Percentiles rank a stretch among this genome's conserved stretches.
Conservation (phyloP, 2,888 invertebrate species). For the Bombylius major region DNA sequence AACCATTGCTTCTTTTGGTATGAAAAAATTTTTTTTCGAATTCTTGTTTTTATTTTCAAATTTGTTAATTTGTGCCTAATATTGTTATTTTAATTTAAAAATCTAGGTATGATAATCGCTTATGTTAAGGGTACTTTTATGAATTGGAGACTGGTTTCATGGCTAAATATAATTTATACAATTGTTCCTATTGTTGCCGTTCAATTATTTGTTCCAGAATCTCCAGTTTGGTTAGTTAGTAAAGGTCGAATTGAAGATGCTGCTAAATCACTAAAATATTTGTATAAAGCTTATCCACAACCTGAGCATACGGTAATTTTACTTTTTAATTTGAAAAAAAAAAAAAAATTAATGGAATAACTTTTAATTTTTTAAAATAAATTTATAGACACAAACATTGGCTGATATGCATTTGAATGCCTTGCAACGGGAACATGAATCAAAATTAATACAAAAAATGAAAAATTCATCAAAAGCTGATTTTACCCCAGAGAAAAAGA, state of each 20-base stretch:
- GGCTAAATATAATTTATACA: slow-evolving; percentile 42
- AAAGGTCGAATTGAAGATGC: slow-evolving; percentile 44
- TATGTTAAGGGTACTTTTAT: slow-evolving; percentile 44
- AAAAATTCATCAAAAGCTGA: slow-evolving; percentile 12
- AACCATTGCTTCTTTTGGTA: slow-evolving; percentile 45
- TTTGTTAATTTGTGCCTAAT: too few relatives aligned
- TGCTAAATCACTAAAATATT: slow-evolving; percentile 40
- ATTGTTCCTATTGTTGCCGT: slow-evolving; percentile 39
- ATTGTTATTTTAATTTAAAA: background rate
- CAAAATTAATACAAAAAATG: slow-evolving; percentile 35
- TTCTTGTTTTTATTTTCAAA: background rate
- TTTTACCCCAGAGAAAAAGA: slow-evolving; percentile 2
- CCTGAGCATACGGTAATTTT: slow-evolving; percentile 32
- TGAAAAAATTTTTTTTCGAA: slow-evolving; percentile 10
- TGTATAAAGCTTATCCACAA: slow-evolving; percentile 37
- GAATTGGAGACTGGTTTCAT: slow-evolving; percentile 43
- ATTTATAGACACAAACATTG: slow-evolving; percentile 28
- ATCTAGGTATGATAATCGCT: slow-evolving; percentile 42
- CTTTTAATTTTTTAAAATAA: background rate
- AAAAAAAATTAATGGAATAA: background rate
- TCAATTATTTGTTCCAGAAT: slow-evolving; percentile 42
- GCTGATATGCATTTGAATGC: slow-evolving; percentile 41
- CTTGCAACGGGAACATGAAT: slow-evolving; percentile 42
- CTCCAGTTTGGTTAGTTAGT: slow-evolving; percentile 46
- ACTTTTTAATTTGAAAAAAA: background rate